Conservation (phyloP, 2,888 invertebrate genomes). For the Omphaloscelis lunosa region DNA sequence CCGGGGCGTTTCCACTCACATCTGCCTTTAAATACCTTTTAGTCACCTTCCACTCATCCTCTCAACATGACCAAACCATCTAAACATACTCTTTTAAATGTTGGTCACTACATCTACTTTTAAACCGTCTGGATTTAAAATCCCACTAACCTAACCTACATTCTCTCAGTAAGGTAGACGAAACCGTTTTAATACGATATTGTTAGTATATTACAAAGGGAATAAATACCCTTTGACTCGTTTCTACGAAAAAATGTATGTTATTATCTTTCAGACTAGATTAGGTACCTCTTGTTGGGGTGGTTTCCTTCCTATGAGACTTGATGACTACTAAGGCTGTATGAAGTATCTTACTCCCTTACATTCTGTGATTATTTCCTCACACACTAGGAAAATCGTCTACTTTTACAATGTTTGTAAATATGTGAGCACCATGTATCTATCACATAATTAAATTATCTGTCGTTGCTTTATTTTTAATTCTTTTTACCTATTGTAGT, state of each 20-base stretch:
- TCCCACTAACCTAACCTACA: conserved; percentile 26
- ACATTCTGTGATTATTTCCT: no score
- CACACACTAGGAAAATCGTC: no score
- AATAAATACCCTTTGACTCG: conserved; percentile 31
- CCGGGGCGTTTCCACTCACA: no score
- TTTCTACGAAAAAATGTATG: conserved; percentile 23
- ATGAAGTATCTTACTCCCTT: conserved; percentile 17
- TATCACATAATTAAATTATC: no score
- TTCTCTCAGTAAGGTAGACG: conserved; percentile 17
- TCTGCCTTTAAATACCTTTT: no score
- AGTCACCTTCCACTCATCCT: no score
- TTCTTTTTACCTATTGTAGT: no score
- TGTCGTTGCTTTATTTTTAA: no score
- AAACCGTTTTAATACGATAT: conserved; percentile 28
- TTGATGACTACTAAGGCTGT: conserved; percentile 1
- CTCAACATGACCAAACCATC: not conserved
- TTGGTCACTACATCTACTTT: no score
- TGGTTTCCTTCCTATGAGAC: conserved; percentile 9
- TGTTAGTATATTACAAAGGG: conserved; percentile 24
- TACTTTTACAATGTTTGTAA: no score
- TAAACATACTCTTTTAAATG: not conserved
- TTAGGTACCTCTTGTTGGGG: conserved; percentile 13
- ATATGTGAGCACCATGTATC: no score
- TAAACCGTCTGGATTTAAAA: not conserved
- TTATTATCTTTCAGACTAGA: conserved; percentile 31